Percentiles rank a stretch among this genome's conserved stretches.
Evolutionary conservation across 2,113 vertebrate species (phyloP).

Genomic region (Notechis scutatus): DNA sequence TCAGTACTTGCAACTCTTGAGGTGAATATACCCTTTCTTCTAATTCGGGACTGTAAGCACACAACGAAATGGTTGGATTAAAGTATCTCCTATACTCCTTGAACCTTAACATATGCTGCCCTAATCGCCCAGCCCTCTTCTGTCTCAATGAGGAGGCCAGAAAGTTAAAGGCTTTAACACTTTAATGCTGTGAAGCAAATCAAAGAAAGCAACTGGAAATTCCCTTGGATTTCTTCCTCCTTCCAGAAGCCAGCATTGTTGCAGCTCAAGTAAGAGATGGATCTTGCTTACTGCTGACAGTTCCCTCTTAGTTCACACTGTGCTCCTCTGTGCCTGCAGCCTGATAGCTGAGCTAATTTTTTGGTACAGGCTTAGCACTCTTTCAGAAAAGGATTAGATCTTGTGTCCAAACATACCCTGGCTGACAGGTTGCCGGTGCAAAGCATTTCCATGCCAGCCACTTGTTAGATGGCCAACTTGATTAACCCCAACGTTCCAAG

Average conservation of each 20-base stretch:
- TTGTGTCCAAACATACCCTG: neutral
- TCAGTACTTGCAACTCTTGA: neutral
- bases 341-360: neutral
- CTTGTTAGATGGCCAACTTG: neutral
- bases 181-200: neutral
- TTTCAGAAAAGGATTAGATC: neutral
- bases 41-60: neutral
- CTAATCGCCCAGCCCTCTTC: neutral
- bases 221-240: neutral
- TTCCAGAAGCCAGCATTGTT: neutral
- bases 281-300: neutral
- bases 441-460: neutral
- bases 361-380: neutral
- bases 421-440: neutral
- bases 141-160: neutral
- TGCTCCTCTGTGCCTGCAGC: neutral
- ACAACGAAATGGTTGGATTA: neutral
- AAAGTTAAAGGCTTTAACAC: neutral
- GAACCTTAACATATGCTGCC: neutral
- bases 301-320: neutral
- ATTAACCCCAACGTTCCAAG: neutral
- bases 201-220: neutral
- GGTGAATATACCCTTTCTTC: neutral
- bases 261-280: neutral
- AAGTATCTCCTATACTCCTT: neutral